Evolutionary conservation across 2,888 invertebrate genomes (phyloP).

Genomic region (Cremastinae sp.): DNA sequence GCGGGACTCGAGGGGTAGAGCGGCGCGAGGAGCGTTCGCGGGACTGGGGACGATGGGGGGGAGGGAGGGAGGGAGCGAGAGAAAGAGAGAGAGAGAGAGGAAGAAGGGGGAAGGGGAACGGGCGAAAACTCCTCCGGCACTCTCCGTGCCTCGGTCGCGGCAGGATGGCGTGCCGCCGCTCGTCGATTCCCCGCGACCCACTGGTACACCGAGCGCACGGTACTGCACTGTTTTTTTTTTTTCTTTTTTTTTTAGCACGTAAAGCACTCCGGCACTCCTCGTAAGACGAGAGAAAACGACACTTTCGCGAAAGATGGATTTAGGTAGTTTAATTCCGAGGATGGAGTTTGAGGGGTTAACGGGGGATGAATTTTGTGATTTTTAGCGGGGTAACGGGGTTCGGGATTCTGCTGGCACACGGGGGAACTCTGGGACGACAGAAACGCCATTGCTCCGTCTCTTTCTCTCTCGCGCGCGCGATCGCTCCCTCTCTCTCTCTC

Average conservation of each 20-base stretch:
- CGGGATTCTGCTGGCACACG: slow-evolving; percentile 50
- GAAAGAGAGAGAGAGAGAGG: slow-evolving; percentile 6
- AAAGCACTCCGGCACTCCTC: slow-evolving; percentile 63
- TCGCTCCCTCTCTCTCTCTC: slow-evolving; percentile 18
- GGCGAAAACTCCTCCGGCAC: slow-evolving; percentile 53
- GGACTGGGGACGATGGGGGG: slow-evolving; percentile 24
- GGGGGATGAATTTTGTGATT: too few species aligned
- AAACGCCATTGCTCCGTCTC: slow-evolving; percentile 77
- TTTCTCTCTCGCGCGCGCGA: background rate
- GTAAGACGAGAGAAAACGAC: slow-evolving; percentile 13
- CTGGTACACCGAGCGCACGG: slow-evolving; percentile 57
- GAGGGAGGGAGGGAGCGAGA: slow-evolving; percentile 26
- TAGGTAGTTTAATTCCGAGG: slow-evolving; percentile 1
- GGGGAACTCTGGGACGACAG: slow-evolving; percentile 67
- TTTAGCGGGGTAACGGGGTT: too few species aligned
- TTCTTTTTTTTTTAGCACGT: too few species aligned
- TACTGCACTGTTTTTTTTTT: slow-evolving; percentile 56
- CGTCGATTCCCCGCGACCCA: slow-evolving; percentile 63
- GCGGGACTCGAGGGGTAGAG: background rate
- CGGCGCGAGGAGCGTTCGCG: slow-evolving; percentile 5
- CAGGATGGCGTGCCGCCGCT: slow-evolving; percentile 78
- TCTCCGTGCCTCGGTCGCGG: slow-evolving; percentile 67
- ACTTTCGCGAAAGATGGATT: slow-evolving; percentile 5
- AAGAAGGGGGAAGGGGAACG: slow-evolving; percentile 10
- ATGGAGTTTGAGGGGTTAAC: too few species aligned